Percentiles rank a stretch among this genome's conserved stretches.
Evolutionary conservation across 2,113 vertebrate species (phyloP).

Genomic region (Corythaeola cristata): DNA sequence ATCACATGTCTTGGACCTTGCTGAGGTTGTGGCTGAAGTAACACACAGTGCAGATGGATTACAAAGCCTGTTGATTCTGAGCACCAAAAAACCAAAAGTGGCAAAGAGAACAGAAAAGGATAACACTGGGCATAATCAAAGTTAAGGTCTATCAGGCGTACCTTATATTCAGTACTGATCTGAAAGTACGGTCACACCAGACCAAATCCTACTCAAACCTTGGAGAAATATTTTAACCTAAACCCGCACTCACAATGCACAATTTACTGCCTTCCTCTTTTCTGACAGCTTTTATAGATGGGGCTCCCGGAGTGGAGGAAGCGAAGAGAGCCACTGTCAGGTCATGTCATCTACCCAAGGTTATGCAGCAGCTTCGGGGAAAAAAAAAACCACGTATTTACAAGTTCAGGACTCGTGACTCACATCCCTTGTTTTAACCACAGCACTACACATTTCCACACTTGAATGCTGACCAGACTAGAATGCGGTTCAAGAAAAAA

Average conservation of each 20-base stretch:
- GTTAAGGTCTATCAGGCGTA: not conserved
- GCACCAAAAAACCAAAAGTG: not conserved
- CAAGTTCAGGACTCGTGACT: slow-evolving; percentile 22
- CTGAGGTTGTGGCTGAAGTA: not conserved
- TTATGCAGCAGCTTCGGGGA: not conserved
- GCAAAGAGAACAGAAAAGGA: not conserved
- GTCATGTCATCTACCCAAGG: not conserved
- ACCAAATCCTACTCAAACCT: not conserved
- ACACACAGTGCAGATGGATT: not conserved
- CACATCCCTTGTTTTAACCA: slow-evolving; percentile 54
- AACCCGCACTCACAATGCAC: not conserved
- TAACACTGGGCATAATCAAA: not conserved
- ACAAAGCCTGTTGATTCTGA: not conserved
- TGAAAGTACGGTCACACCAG: not conserved
- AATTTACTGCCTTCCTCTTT: not conserved
- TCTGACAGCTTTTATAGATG: not conserved
- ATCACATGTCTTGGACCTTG: slow-evolving; percentile 55
- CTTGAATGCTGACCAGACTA: slow-evolving; percentile 46
- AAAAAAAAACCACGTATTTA: not conserved
- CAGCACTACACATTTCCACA: slow-evolving; percentile 32
- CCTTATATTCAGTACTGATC: not conserved
- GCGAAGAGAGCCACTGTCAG: not conserved
- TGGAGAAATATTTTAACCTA: not conserved
- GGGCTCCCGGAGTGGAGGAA: not conserved
- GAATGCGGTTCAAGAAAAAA: slow-evolving; percentile 13